Evolutionary conservation across 2,888 invertebrate genomes (phyloP).

Genomic region (Patella pellucida): DNA sequence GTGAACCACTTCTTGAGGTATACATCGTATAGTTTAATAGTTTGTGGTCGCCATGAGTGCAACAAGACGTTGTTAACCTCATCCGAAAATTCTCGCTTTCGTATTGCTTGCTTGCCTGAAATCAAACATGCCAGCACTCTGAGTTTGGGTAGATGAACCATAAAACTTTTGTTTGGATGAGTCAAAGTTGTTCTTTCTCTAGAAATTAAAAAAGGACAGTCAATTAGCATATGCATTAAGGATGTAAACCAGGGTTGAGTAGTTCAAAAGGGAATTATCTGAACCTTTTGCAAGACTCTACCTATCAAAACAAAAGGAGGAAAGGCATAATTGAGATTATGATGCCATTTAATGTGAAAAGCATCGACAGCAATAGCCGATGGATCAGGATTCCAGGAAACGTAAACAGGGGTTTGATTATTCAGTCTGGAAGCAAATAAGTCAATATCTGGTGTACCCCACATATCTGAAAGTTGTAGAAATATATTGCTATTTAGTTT

Average conservation of each 20-base stretch:
- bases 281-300: not conserved
- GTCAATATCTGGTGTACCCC: not conserved
- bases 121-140: not conserved
- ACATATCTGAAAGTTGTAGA: not conserved
- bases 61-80: not conserved
- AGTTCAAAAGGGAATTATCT: not conserved
- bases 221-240: not conserved
- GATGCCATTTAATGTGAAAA: not conserved
- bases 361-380: not conserved
- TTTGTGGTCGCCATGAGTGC: not conserved
- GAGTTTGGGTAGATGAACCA: not conserved
- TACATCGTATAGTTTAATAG: not conserved
- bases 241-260: not conserved
- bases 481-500: not conserved
- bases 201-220: not conserved
- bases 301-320: not conserved
- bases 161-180: not conserved
- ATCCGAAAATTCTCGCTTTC: not conserved
- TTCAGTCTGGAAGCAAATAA: not conserved
- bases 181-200: not conserved
- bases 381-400: not conserved
- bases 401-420: not conserved
- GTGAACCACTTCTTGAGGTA: not conserved
- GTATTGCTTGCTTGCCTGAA: not conserved
- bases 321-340: not conserved